phyloP scores from a whole-genome alignment of 2,113 vertebrate genomes.

The Saimiri boliviensis region DNA sequence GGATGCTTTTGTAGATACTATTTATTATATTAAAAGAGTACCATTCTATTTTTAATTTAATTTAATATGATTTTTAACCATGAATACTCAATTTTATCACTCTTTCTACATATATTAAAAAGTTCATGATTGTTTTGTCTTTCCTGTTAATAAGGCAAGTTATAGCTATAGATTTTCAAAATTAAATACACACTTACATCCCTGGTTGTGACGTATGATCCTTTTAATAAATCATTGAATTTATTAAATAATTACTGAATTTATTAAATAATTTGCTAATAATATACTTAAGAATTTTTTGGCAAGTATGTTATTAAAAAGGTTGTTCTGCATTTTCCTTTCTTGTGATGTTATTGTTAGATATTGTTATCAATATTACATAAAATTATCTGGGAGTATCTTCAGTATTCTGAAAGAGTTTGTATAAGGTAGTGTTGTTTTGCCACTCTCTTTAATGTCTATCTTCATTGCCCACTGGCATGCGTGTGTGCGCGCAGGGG shows the following conservation, averaged over 20 bases:
- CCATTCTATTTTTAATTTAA: not conserved
- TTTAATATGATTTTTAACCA: not conserved
- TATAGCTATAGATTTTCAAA: slow-evolving; percentile 2
- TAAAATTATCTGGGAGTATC: not conserved
- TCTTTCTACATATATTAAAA: not conserved
- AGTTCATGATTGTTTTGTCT: not conserved
- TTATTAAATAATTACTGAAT: no score
- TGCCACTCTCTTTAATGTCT: not conserved
- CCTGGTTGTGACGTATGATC: not conserved
- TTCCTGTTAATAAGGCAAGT: not conserved
- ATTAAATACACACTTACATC: not conserved
- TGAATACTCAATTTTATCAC: not conserved
- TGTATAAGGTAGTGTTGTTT: not conserved
- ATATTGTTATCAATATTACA: not conserved
- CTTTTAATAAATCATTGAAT: not conserved
- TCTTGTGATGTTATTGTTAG: not conserved
- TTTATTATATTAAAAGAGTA: not conserved
- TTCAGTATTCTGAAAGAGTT: not conserved
- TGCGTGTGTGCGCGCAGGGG: no score
- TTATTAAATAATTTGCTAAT: not conserved
- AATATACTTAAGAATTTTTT: slow-evolving; percentile 20
- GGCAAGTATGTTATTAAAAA: not conserved
- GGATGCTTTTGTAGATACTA: not conserved
- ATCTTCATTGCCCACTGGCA: not conserved
- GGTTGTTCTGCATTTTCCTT: not conserved